These are phyloP conservation scores for Phoxinus dragarum DNA, from an alignment of 2,797 vertebrate genomes.

Conservation along the genomic window DNA sequence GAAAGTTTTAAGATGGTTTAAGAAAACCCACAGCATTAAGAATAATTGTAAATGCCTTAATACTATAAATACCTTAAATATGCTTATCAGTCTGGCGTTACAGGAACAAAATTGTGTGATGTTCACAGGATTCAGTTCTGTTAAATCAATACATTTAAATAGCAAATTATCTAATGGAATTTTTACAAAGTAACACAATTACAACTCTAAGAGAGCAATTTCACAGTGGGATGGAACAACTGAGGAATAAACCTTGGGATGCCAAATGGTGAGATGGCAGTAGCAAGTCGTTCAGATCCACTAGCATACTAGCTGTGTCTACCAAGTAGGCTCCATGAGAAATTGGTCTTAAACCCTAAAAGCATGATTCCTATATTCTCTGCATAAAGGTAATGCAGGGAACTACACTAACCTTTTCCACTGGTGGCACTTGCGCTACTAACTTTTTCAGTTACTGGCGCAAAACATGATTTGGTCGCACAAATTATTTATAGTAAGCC, in stretches of 20 bases:
- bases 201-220: slow-evolving; percentile 13
- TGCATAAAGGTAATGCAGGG: neutral
- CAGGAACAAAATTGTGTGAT: neutral
- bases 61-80: neutral
- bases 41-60: neutral
- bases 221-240: neutral
- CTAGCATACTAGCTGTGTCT: neutral
- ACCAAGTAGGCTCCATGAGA: neutral
- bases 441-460: too few relatives aligned
- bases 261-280: neutral
- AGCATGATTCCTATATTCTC: neutral
- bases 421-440: too few relatives aligned
- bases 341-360: neutral
- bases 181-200: slow-evolving; percentile 17
- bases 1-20: slow-evolving; percentile 19
- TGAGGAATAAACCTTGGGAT: slow-evolving; percentile 1
- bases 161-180: slow-evolving; percentile 12
- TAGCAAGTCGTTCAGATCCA: neutral
- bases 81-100: neutral
- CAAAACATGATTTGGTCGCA: too few relatives aligned
- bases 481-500: too few relatives aligned
- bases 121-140: neutral
- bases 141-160: slow-evolving; percentile 20
- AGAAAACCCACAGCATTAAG: neutral
- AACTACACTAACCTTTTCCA: too few relatives aligned